Conservation (phyloP, 2,113 vertebrate genomes). For the Gymnarchus niloticus region DNA sequence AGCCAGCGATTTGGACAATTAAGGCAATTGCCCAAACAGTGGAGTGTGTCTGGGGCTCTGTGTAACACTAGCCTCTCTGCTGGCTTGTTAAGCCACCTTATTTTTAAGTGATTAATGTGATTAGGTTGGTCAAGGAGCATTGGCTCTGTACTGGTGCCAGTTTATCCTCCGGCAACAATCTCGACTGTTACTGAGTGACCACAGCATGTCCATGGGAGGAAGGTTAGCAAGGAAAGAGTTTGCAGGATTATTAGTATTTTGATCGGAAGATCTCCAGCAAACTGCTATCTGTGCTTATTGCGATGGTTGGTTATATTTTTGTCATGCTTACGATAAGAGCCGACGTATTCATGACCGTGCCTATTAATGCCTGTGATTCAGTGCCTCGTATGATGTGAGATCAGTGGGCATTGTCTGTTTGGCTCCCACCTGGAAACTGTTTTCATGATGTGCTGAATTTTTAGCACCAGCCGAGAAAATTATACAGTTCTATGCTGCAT, state of each 20-base stretch:
- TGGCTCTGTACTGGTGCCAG: neutral
- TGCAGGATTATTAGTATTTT: slow-evolving; percentile 36
- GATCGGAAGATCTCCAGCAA: slow-evolving; percentile 35
- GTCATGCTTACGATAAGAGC: neutral
- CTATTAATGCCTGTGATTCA: neutral
- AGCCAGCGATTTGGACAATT: neutral
- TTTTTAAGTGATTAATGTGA: slow-evolving; percentile 1
- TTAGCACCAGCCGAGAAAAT: slow-evolving; percentile 12
- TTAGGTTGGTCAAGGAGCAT: neutral
- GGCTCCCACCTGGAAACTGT: slow-evolving; percentile 11
- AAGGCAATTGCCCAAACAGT: neutral
- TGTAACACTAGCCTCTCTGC: neutral
- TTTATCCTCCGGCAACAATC: neutral
- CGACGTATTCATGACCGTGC: neutral
- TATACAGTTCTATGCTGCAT: slow-evolving; percentile 8
- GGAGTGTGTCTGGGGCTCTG: neutral
- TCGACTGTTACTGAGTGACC: neutral
- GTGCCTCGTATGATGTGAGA: neutral
- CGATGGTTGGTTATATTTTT: neutral
- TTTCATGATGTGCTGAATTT: slow-evolving; percentile 12
- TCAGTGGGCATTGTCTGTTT: neutral
- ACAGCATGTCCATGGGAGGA: neutral
- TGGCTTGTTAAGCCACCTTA: neutral
- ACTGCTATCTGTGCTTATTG: slow-evolving; percentile 15
- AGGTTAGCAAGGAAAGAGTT: neutral